Evolutionary conservation across 2,888 invertebrate genomes (phyloP).

Genomic region (Dynastes grantii): DNA sequence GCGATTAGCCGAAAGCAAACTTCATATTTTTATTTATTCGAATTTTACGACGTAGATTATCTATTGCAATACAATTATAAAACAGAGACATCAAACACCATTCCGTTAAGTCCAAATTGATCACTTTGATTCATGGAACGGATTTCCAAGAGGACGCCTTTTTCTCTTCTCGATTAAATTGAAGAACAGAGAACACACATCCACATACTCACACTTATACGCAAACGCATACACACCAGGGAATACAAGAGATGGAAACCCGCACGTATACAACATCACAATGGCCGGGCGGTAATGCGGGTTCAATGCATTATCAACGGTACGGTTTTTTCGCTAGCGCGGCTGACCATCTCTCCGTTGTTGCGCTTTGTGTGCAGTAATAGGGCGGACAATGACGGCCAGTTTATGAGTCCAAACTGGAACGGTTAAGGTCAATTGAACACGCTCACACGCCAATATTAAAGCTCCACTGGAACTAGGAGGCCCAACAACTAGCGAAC

Average conservation of each 20-base stretch:
- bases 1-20: no score
- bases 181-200: no score
- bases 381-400: constrained; percentile 42
- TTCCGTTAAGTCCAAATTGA: no score
- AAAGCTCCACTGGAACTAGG: constrained; percentile 17
- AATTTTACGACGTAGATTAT: no score
- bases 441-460: constrained; percentile 44
- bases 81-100: no score
- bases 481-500: no score
- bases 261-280: constrained; percentile 10
- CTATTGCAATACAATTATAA: no score
- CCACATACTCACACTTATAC: neutral
- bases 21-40: no score
- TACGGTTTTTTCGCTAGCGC: constrained; percentile 23
- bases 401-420: constrained; percentile 44
- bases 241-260: neutral
- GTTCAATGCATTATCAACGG: constrained; percentile 46
- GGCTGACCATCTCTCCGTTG: constrained; percentile 39
- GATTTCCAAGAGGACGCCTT: no score
- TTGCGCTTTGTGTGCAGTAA: constrained; percentile 47
- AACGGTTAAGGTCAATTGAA: constrained; percentile 48
- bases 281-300: constrained; percentile 38
- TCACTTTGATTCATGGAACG: no score
- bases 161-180: no score
- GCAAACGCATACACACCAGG: neutral